These are phyloP conservation scores for Acanthis flammea DNA, from an alignment of 2,797 vertebrate genomes.

Conservation along the genomic window DNA sequence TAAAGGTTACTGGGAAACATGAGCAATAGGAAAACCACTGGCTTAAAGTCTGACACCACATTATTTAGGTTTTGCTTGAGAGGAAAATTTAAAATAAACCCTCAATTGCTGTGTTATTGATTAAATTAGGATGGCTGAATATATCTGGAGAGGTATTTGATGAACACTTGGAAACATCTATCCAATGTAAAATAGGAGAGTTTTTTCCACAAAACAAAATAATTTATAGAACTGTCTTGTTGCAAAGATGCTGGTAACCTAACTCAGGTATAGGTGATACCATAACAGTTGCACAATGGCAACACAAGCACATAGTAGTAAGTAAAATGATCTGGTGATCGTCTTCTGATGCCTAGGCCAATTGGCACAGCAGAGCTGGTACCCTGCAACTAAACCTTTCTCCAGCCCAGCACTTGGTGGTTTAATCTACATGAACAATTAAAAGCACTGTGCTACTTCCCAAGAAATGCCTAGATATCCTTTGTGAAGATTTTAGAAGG, in stretches of 20 bases:
- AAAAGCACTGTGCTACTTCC: not conserved
- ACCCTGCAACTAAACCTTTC: not conserved
- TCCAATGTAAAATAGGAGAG: not conserved
- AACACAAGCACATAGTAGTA: not conserved
- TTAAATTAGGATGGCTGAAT: not conserved
- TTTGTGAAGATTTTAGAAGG: not conserved
- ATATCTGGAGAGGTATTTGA: not conserved
- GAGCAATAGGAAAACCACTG: not conserved
- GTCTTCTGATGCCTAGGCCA: not conserved
- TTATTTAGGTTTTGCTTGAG: not conserved
- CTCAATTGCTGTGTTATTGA: not conserved
- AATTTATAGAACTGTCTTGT: not conserved
- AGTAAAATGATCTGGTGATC: not conserved
- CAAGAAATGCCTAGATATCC: not conserved
- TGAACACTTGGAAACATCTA: not conserved
- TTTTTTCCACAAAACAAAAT: not conserved
- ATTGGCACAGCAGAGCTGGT: not conserved
- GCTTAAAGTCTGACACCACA: not conserved
- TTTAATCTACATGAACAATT: not conserved
- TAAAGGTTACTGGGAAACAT: not conserved
- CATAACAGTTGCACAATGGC: not conserved
- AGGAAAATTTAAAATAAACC: not conserved
- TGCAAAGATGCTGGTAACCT: not conserved
- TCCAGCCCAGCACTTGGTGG: not conserved
- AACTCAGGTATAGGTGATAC: not conserved